Conservation (phyloP, 2,888 invertebrate species). For the Adelognathus sp. region DNA sequence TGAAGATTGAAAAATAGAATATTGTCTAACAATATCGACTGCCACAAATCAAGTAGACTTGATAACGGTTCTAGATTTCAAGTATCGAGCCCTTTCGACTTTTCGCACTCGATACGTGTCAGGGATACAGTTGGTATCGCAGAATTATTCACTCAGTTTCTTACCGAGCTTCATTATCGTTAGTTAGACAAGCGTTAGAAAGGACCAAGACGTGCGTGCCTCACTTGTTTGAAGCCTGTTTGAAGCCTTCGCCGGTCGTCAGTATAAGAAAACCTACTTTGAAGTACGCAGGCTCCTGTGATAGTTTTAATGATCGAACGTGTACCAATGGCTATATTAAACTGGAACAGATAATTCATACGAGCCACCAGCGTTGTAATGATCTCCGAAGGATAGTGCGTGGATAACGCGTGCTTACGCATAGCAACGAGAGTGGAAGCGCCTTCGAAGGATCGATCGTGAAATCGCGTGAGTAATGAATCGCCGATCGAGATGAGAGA, state of each 20-base stretch:
- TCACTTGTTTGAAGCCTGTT: background rate
- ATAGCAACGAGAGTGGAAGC: conserved; percentile 25
- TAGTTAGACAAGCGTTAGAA: conserved; percentile 11
- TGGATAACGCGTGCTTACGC: conserved; percentile 6
- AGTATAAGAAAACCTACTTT: background rate
- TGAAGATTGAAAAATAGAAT: background rate
- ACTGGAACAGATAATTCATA: conserved; percentile 28
- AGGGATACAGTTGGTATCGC: conserved; percentile 6
- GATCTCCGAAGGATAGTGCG: conserved; percentile 35
- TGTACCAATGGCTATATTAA: background rate
- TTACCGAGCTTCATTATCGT: background rate
- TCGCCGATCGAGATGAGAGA: conserved; percentile 4
- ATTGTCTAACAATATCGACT: background rate
- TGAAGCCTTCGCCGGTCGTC: background rate
- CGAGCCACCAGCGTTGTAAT: background rate
- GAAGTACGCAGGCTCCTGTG: conserved; percentile 4
- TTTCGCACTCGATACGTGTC: background rate
- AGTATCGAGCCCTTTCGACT: background rate
- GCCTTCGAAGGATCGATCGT: conserved; percentile 10
- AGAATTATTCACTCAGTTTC: background rate
- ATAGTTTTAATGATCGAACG: conserved; percentile 7
- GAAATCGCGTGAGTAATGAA: conserved; percentile 44
- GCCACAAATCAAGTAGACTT: background rate
- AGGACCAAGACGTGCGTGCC: background rate
- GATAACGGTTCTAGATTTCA: too few species aligned